Conservation (phyloP, 35 echinoderm and acorn worm genomes). For the Stichopus chloronotus region DNA sequence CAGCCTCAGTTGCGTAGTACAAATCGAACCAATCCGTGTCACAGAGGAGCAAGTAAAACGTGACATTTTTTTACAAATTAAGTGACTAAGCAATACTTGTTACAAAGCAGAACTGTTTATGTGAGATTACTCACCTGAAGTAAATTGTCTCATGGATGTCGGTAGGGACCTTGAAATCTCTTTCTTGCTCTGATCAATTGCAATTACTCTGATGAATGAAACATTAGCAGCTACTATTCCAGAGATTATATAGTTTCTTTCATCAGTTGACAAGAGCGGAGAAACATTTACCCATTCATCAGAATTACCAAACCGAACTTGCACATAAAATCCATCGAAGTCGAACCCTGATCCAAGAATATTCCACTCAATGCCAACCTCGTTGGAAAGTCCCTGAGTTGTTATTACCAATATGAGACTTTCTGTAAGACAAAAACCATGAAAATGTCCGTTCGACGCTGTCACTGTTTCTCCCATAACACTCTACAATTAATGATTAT, state of each 20-base stretch:
- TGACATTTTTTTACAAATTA: too few relatives aligned
- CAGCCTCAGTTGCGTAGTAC: too few relatives aligned
- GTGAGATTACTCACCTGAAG: not conserved
- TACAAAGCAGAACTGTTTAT: too few relatives aligned
- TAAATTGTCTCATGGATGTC: not conserved
- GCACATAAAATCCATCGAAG: slow-evolving; percentile 13
- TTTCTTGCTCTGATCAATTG: slow-evolving; percentile 25
- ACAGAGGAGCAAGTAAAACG: too few relatives aligned
- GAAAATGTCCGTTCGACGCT: too few relatives aligned
- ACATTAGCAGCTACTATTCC: not conserved
- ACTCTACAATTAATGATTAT: too few relatives aligned
- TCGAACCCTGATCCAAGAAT: not conserved
- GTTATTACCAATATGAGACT: not conserved
- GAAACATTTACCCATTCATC: slow-evolving; percentile 9
- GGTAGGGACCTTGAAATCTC: not conserved
- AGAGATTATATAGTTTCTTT: not conserved
- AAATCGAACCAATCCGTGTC: too few relatives aligned
- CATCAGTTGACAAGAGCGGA: not conserved
- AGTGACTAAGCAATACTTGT: too few relatives aligned
- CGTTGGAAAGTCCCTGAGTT: not conserved
- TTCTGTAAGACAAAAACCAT: not conserved
- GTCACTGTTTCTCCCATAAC: too few relatives aligned
- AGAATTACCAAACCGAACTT: not conserved
- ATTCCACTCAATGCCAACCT: slow-evolving; percentile 2
- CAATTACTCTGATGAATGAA: not conserved